Base-by-base conservation (phyloP, 2,797 vertebrate genomes). In the Intellagama lesueurii region DNA sequence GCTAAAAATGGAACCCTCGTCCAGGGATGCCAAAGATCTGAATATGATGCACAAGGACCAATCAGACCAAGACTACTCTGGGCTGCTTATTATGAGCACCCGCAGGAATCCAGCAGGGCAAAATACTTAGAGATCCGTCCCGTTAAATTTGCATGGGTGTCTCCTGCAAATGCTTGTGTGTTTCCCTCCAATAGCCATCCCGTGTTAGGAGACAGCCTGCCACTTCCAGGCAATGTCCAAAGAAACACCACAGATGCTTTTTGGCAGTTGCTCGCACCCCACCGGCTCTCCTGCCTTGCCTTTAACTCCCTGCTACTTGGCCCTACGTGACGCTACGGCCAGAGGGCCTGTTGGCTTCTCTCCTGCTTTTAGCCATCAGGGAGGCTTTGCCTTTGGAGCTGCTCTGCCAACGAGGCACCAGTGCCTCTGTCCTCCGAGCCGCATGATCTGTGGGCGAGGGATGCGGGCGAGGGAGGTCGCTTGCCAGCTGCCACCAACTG, bases 391-490 rank as follows among this genome's bases (percentile, higher is more conserved):
- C 17, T 5, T 4, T 12, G 22, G 40, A 40, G 7, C 83, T 8
- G 6, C 49, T 0, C 12, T 69, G 69, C 35, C 32, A 30, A 14
- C 16, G 19, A 9, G 47, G 30, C 5, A 4, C n/a, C 19, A n/a
- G 8, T 3, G 69, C 24, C 11, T 16, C 26, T 40, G 4, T 32
- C 44, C 80, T 68, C n/a, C n/a, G 66, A 52, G 28, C 85, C n/a
- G 47, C 5, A n/a, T 14, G 1, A 32, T 26, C 7, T 16, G 16
- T 30, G 8, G 66, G 82, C 2, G 56, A 81, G 56, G 56, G n/a
- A 2, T 26, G 1, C 40, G 30, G 44, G 52, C 1, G 5, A n/a
- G 47, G n/a, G 11, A 6, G 6, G 4, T 24, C 0, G 24, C 24
- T 70, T 30, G 17, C 5, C 30, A 35, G 8, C 30, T 26, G 44